phyloP scores from a whole-genome alignment of 2,888 invertebrate species.

The Drosophila pegasa region DNA sequence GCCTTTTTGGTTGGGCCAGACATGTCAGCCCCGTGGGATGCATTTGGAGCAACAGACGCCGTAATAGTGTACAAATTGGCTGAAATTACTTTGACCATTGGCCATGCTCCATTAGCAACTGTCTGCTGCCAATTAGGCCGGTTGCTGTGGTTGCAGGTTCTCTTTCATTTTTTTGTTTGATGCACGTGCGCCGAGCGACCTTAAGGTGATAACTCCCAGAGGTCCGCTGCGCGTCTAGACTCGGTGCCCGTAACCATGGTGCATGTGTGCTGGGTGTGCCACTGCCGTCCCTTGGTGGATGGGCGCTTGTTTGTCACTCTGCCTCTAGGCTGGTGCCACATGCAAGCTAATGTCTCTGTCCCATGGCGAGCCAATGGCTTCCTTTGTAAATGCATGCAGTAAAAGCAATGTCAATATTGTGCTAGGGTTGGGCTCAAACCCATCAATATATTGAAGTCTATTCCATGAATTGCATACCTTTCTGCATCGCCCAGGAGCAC shows the following conservation, averaged over 20 bases:
- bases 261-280: conserved; percentile 44
- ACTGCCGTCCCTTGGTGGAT: conserved; percentile 20
- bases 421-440: conserved; percentile 4
- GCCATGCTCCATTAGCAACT: background rate
- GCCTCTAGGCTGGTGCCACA: conserved; percentile 35
- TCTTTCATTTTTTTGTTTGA: background rate
- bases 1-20: conserved; percentile 10
- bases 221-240: conserved; percentile 18
- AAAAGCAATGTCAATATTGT: conserved; percentile 4
- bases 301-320: conserved; percentile 37
- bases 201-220: conserved; percentile 46
- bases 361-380: background rate
- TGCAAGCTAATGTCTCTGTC: conserved; percentile 34
- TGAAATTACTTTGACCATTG: conserved; percentile 37
- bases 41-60: conserved; percentile 10
- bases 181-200: conserved; percentile 9
- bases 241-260: conserved; percentile 6
- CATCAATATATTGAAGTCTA: background rate
- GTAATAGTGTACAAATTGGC: conserved; percentile 33
- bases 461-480: background rate
- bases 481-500: background rate
- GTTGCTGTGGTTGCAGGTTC: conserved; percentile 56
- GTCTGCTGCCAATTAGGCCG: conserved; percentile 46
- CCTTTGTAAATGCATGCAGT: background rate
- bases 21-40: conserved; percentile 21